phyloP scores from a whole-genome alignment of 2,113 vertebrate species.

The Aegithalos caudatus region DNA sequence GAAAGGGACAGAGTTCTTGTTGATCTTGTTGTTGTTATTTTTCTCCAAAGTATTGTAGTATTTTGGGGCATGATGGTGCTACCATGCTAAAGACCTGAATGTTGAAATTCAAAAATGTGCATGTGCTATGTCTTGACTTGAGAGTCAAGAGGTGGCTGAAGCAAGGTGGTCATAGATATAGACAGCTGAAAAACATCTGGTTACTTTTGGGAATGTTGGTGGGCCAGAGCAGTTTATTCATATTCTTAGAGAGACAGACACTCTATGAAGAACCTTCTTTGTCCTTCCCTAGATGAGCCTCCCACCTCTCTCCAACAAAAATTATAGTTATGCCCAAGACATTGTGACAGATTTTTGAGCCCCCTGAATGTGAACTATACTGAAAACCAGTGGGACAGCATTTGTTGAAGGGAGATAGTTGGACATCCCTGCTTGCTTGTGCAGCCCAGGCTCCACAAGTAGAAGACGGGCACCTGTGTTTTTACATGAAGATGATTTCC shows the following conservation, averaged over 20 bases:
- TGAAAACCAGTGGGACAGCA: background rate
- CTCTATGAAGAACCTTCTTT: background rate
- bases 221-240: background rate
- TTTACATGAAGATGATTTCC: background rate
- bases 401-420: background rate
- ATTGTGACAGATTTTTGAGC: background rate
- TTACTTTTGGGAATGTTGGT: background rate
- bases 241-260: background rate
- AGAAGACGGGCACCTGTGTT: background rate
- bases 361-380: background rate
- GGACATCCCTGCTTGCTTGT: background rate
- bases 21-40: background rate
- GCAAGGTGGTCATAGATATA: background rate
- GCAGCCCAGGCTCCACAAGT: background rate
- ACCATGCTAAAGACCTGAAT: background rate
- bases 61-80: background rate
- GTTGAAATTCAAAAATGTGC: background rate
- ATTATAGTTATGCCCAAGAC: background rate
- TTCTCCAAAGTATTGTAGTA: background rate
- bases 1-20: background rate
- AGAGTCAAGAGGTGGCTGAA: background rate
- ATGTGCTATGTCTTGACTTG: rapidly evolving
- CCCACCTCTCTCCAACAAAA: background rate
- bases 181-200: background rate
- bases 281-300: background rate